These are phyloP conservation scores for Odontamblyopus rebecca DNA, from an alignment of 2,797 vertebrate species.

Conservation along the genomic window DNA sequence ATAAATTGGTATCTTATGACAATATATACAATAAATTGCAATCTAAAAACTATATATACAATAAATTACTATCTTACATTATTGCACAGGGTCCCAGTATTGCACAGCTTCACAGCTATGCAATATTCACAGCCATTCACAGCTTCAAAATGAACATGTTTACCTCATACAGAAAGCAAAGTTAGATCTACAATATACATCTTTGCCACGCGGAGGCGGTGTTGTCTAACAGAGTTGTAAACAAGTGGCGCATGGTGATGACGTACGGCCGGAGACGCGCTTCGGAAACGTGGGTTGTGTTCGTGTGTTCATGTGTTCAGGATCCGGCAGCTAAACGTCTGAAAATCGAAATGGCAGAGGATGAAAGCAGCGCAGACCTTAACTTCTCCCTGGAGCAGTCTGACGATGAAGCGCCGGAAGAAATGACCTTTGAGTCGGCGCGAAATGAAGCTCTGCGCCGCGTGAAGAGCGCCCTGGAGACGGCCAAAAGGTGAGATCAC, in stretches of 20 bases:
- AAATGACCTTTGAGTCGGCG: constrained; percentile 71
- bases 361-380: background rate
- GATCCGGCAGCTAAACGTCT: background rate
- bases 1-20: no score
- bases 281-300: constrained; percentile 48
- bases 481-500: constrained; percentile 54
- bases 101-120: no score
- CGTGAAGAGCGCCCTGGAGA: constrained; percentile 61
- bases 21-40: no score
- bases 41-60: no score
- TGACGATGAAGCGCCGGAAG: constrained; percentile 77
- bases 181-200: background rate
- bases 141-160: no score
- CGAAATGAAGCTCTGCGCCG: constrained; percentile 59
- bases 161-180: background rate
- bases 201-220: background rate
- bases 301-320: background rate
- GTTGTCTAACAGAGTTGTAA: background rate
- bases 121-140: no score
- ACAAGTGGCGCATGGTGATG: constrained; percentile 23
- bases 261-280: constrained; percentile 45
- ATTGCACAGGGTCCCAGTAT: no score
- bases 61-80: no score
- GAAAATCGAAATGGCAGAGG: background rate
- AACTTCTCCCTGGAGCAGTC: constrained; percentile 38